Percentiles rank a stretch among this genome's conserved stretches.
Evolutionary conservation across 2,888 invertebrate species (phyloP).

Genomic region (Aethes cnicana): DNA sequence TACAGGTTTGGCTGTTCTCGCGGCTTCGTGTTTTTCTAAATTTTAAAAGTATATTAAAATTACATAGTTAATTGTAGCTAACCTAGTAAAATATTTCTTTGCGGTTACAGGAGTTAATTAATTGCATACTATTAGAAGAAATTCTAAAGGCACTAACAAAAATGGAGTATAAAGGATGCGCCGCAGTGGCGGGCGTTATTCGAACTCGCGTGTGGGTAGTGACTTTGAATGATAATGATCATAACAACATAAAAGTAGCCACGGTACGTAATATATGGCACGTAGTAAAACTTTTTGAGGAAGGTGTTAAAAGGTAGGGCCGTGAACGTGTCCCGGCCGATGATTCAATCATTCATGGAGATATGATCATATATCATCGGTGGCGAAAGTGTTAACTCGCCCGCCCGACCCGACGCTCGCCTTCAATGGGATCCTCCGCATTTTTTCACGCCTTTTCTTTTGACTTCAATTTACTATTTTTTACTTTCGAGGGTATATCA

Average conservation of each 20-base stretch:
- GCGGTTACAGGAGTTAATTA: too few species aligned
- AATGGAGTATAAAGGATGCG: background rate
- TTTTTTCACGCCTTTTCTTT: conserved; percentile 61
- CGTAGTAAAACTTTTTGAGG: conserved; percentile 77
- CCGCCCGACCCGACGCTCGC: conserved; percentile 45
- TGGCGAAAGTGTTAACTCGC: conserved; percentile 73
- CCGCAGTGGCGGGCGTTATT: conserved; percentile 37
- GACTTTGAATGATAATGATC: conserved; percentile 79
- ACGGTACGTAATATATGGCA: conserved; percentile 74
- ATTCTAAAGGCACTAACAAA: background rate
- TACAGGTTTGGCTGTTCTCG: conserved; percentile 63
- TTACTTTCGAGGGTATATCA: conserved; percentile 42
- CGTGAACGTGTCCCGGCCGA: conserved; percentile 75
- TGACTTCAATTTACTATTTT: conserved; percentile 60
- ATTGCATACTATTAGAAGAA: too few species aligned
- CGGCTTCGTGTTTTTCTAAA: conserved; percentile 39
- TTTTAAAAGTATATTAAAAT: too few species aligned
- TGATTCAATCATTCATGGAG: conserved; percentile 80
- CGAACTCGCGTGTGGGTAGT: conserved; percentile 63
- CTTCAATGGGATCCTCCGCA: conserved; percentile 58
- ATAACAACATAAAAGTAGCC: conserved; percentile 78
- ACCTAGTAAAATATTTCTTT: too few species aligned
- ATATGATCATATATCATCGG: conserved; percentile 78
- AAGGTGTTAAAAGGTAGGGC: conserved; percentile 78
- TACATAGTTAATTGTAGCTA: too few species aligned